These are phyloP conservation scores for Pelosia muscerda DNA, from an alignment of 2,888 invertebrate species.

Conservation along the genomic window DNA sequence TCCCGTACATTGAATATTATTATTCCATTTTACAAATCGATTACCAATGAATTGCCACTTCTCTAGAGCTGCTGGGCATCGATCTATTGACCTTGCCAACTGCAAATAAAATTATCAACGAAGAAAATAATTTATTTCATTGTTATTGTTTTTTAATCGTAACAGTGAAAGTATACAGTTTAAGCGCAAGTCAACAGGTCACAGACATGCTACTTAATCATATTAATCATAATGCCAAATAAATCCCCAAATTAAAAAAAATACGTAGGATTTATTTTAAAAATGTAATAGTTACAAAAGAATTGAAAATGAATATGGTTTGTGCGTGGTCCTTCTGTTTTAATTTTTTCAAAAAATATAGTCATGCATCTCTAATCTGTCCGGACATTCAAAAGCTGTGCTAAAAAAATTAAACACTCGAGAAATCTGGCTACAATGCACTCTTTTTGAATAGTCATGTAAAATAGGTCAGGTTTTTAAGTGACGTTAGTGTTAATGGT, in stretches of 20 bases:
- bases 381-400: background rate
- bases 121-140: background rate
- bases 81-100: background rate
- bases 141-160: background rate
- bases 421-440: background rate
- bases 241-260: no score
- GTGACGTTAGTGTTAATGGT: slow-evolving; percentile 23
- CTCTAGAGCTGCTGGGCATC: no score
- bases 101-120: background rate
- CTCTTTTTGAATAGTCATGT: background rate
- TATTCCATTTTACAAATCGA: no score
- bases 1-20: no score
- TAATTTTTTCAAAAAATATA: no score
- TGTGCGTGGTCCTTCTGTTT: no score
- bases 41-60: no score
- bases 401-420: background rate
- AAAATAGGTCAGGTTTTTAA: slow-evolving; percentile 7
- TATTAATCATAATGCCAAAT: no score
- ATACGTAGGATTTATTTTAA: no score
- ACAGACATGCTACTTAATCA: no score
- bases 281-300: no score
- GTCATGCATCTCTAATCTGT: background rate
- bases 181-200: background rate
- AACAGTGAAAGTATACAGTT: background rate
- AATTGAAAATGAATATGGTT: no score